Evolutionary conservation across 2,888 invertebrate genomes (phyloP).

Genomic region (Rutpela maculata): DNA sequence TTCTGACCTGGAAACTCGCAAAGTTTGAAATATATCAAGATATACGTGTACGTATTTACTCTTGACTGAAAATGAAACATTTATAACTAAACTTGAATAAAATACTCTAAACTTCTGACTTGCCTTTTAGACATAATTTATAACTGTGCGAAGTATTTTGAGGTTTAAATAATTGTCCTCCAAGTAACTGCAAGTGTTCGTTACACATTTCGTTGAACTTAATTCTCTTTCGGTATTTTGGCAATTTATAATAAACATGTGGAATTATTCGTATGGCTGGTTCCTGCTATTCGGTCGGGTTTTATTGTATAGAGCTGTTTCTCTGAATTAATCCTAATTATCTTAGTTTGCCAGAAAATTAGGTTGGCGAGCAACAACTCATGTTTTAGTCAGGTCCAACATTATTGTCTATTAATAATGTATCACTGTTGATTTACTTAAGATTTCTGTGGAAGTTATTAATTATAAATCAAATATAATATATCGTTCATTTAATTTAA

Average conservation of each 20-base stretch:
- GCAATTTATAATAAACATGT: constrained; percentile 5
- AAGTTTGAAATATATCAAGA: neutral
- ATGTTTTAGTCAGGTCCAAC: neutral
- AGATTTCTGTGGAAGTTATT: neutral
- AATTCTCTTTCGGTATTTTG: constrained; percentile 1
- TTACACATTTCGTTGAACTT: constrained; percentile 7
- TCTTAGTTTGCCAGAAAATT: constrained; percentile 4
- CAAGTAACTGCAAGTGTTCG: constrained; percentile 3
- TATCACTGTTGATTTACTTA: neutral
- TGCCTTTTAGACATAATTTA: constrained; percentile 27
- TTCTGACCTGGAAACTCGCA: constrained; percentile 10
- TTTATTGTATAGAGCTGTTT: constrained; percentile 1
- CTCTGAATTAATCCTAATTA: neutral
- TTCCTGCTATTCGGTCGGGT: constrained; percentile 8
- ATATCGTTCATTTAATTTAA: too few species aligned
- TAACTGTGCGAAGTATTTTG: constrained; percentile 8
- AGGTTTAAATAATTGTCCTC: neutral
- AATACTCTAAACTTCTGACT: constrained; percentile 17
- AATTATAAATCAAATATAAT: too few species aligned
- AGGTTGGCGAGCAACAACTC: neutral
- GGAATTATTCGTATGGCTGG: constrained; percentile 14
- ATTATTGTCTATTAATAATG: neutral
- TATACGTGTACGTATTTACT: constrained; percentile 13
- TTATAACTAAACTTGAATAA: constrained; percentile 13
- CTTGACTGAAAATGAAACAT: constrained; percentile 17